Evolutionary conservation across 2,113 vertebrate genomes (phyloP).

Genomic region (Mastomys coucha): DNA sequence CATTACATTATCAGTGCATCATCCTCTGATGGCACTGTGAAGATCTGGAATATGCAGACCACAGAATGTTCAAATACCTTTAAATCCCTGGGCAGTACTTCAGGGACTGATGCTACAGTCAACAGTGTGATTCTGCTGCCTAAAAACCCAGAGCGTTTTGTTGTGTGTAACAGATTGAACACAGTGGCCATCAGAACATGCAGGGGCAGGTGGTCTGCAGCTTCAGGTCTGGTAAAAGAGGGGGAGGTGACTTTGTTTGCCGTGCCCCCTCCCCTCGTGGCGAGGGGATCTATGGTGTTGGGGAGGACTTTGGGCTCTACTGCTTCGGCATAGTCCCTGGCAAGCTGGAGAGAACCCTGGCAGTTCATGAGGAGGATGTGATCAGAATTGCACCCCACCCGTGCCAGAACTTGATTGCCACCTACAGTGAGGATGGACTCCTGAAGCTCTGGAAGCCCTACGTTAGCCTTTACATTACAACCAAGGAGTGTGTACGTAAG

Average conservation of each 20-base stretch:
- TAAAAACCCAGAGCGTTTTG: slow-evolving; percentile 99
- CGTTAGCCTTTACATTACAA: neutral
- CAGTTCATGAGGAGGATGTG: slow-evolving; percentile 98
- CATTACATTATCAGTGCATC: slow-evolving; percentile 97
- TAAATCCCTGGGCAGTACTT: slow-evolving; percentile 96
- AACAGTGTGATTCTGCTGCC: slow-evolving; percentile 97
- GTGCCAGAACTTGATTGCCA: slow-evolving; percentile 97
- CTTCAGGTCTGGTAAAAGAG: slow-evolving; percentile 99
- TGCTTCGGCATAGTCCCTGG: slow-evolving; percentile 98
- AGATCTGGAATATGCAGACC: slow-evolving; percentile 99
- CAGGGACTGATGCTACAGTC: slow-evolving; percentile 97
- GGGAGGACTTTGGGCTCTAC: slow-evolving; percentile 99
- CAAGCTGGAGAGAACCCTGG: slow-evolving; percentile 99
- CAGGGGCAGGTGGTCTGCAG: slow-evolving; percentile 99
- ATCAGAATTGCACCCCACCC: slow-evolving; percentile 99
- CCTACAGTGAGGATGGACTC: slow-evolving; percentile 98
- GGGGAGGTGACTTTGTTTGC: slow-evolving; percentile 99
- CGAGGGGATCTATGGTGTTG: slow-evolving; percentile 99
- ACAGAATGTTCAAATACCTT: slow-evolving; percentile 97
- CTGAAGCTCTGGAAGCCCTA: slow-evolving; percentile 92
- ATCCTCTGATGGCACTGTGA: slow-evolving; percentile 98
- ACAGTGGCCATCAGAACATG: slow-evolving; percentile 99
- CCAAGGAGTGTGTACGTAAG: slow-evolving; percentile 63
- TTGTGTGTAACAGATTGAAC: slow-evolving; percentile 98
- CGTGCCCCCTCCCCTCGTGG: slow-evolving; percentile 97